Percentiles rank a stretch among this genome's conserved stretches.
These are phyloP conservation scores for Vesta saturnalis DNA, from an alignment of 2,888 invertebrate genomes.

Conservation along the genomic window DNA sequence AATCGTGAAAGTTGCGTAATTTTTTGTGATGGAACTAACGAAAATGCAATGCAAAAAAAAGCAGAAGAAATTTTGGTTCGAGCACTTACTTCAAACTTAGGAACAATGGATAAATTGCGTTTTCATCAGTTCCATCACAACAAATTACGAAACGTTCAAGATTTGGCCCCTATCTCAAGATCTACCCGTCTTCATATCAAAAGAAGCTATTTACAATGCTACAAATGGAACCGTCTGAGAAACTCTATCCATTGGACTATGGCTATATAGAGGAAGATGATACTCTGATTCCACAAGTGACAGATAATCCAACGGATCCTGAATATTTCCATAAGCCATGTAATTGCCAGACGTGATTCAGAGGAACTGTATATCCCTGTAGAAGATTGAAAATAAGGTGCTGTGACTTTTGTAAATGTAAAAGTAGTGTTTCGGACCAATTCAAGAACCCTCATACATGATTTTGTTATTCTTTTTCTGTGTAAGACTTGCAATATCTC, in stretches of 20 bases:
- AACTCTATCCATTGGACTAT: neutral
- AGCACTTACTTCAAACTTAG: neutral
- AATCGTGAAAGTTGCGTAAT: neutral
- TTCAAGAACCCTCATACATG: neutral
- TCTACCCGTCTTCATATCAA: neutral
- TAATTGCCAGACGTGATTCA: no score
- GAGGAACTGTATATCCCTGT: no score
- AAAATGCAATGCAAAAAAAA: neutral
- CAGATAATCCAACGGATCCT: neutral
- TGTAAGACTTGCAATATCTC: no score
- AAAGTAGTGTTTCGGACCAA: no score
- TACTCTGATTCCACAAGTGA: neutral
- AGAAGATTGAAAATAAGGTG: neutral
- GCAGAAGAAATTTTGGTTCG: neutral
- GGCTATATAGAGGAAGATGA: neutral
- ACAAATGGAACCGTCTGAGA: neutral
- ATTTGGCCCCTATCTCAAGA: neutral
- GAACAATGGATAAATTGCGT: neutral
- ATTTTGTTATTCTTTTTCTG: no score
- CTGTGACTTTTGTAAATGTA: neutral
- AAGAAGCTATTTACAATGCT: neutral
- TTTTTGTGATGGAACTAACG: neutral
- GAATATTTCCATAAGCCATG: no score
- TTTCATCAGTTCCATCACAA: neutral
- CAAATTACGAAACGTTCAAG: neutral